These are phyloP conservation scores for Montipora cactus DNA, from an alignment of 64 coral and sea anemone species.

Conservation along the genomic window DNA sequence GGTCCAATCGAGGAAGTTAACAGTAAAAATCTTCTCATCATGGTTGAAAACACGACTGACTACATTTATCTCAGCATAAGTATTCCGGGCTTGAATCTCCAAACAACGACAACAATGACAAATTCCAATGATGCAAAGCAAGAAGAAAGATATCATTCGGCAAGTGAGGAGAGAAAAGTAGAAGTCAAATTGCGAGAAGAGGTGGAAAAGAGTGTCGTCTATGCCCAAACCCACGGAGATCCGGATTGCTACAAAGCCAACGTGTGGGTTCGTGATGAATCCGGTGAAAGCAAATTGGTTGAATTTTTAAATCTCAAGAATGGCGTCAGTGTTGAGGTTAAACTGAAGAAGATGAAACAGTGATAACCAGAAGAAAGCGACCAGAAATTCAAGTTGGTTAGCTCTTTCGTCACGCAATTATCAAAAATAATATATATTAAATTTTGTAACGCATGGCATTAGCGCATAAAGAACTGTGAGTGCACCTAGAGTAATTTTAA, in stretches of 20 bases:
- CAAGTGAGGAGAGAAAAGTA: neutral
- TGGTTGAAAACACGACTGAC: neutral
- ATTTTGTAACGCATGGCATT: no score
- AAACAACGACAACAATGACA: neutral
- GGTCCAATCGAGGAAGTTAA: neutral
- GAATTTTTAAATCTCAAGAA: constrained; percentile 3
- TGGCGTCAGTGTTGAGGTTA: constrained; percentile 31
- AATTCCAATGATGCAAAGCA: neutral
- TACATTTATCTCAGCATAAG: neutral
- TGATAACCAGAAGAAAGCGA: no score
- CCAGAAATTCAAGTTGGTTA: no score
- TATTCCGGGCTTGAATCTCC: neutral
- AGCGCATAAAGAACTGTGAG: no score
- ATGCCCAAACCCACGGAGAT: neutral
- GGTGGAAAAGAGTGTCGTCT: neutral
- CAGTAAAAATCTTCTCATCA: neutral
- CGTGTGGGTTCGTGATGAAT: neutral
- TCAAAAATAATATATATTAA: no score
- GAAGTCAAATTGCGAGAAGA: neutral
- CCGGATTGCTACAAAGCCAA: neutral
- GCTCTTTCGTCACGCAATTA: no score
- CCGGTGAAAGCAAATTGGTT: neutral
- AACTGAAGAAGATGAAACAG: neutral
- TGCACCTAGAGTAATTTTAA: no score
- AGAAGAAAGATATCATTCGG: neutral